A percentile compares a stretch with the other conserved stretches of the same genome.
Conservation (phyloP, 2,888 invertebrate species). For the Pycnomerus fuliginosus region DNA sequence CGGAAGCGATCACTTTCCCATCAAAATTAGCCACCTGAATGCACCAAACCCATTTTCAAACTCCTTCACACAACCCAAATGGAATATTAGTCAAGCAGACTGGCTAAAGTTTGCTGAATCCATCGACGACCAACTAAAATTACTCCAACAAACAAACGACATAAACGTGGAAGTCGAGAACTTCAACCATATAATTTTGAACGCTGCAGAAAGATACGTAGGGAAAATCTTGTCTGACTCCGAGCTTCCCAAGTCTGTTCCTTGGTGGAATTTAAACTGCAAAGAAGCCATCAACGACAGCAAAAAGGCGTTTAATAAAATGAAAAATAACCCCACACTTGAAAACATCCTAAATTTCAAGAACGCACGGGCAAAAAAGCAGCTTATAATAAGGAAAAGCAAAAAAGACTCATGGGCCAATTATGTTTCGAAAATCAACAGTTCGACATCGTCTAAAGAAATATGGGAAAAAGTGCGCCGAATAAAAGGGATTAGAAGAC, state of each 20-base stretch:
- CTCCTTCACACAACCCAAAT: too few species aligned
- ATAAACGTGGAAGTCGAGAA: not conserved
- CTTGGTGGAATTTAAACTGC: not conserved
- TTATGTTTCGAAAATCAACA: not conserved
- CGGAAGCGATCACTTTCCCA: constrained; percentile 7
- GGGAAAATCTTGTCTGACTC: too few species aligned
- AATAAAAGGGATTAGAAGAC: too few species aligned
- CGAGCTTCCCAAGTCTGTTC: not conserved
- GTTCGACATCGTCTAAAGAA: not conserved
- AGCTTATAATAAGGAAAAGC: not conserved
- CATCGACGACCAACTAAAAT: too few species aligned
- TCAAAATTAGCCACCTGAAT: constrained; percentile 1
- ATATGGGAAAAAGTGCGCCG: constrained; percentile 3
- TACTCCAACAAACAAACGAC: not conserved
- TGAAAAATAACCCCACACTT: not conserved
- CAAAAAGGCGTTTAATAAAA: not conserved
- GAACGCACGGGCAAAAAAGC: not conserved
- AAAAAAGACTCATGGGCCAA: not conserved
- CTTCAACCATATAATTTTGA: not conserved
- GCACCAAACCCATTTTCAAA: too few species aligned
- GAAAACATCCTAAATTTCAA: not conserved
- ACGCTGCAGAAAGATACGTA: too few species aligned
- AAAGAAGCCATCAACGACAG: not conserved
- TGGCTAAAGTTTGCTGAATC: too few species aligned
- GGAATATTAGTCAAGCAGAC: too few species aligned